phyloP scores from a whole-genome alignment of 2,888 invertebrate genomes.

The Embidobia sp. region DNA sequence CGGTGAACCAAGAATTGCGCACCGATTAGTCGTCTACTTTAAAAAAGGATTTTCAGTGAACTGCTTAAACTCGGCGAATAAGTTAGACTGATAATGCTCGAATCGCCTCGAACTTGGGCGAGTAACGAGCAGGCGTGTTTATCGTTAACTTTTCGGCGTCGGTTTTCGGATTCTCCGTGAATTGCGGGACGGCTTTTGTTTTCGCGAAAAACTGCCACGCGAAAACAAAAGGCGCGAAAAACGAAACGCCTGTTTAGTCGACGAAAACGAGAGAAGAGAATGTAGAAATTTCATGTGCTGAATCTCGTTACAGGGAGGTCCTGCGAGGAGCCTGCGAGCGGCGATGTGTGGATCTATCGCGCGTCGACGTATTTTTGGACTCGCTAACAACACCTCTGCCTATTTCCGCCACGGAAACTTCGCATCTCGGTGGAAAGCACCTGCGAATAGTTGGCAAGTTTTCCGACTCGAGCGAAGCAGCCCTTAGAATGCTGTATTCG shows the following conservation, averaged over 20 bases:
- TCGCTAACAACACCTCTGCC: conserved; percentile 85
- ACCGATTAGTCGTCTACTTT: too few relatives aligned
- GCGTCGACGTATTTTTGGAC: conserved; percentile 86
- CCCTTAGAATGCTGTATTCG: background rate
- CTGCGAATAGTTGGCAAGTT: conserved; percentile 85
- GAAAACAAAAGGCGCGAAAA: too few relatives aligned
- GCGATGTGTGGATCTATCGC: conserved; percentile 85
- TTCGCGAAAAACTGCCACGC: too few relatives aligned
- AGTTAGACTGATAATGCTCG: conserved; percentile 22
- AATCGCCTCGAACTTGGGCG: conserved; percentile 2
- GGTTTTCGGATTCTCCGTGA: too few relatives aligned
- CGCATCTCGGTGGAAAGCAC: conserved; percentile 86
- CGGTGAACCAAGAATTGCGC: too few relatives aligned
- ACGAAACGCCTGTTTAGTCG: too few relatives aligned
- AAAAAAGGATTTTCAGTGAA: conserved; percentile 10
- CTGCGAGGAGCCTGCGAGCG: conserved; percentile 85
- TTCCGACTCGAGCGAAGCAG: conserved; percentile 20
- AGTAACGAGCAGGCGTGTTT: conserved; percentile 25
- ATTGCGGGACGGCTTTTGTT: too few relatives aligned
- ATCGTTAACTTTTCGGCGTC: too few relatives aligned
- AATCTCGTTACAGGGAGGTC: conserved; percentile 84
- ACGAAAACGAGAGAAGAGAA: background rate
- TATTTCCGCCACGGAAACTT: conserved; percentile 84
- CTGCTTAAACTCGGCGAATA: conserved; percentile 17
- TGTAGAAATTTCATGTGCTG: background rate